Evolutionary conservation across 2,888 invertebrate genomes (phyloP).

Genomic region (Pachymerium ferrugineum): DNA sequence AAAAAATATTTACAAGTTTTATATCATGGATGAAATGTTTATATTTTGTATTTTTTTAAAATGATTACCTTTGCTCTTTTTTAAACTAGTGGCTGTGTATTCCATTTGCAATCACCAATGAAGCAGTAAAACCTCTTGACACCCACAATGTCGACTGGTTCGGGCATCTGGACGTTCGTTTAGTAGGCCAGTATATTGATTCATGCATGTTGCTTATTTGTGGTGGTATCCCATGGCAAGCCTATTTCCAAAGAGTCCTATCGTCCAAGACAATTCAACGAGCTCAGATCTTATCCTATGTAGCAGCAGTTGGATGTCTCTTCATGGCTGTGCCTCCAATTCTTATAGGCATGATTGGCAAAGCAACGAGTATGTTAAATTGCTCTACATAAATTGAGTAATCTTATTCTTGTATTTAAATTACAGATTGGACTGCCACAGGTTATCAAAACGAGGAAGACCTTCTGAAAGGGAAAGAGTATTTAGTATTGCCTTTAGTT

Average conservation of each 20-base stretch:
- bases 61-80: conserved; percentile 39
- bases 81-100: conserved; percentile 89
- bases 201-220: conserved; percentile 82
- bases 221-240: conserved; percentile 97
- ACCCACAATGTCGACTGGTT: conserved; percentile 82
- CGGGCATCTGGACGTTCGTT: conserved; percentile 64
- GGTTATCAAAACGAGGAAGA: conserved; percentile 55
- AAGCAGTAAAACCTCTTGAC: conserved; percentile 71
- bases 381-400: too few species aligned
- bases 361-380: conserved; percentile 82
- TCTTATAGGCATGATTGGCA: conserved; percentile 93
- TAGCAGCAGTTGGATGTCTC: conserved; percentile 91
- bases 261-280: conserved; percentile 91
- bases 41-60: neutral
- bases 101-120: conserved; percentile 87
- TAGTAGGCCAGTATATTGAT: conserved; percentile 79
- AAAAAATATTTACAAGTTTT: too few species aligned
- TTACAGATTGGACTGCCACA: conserved; percentile 91
- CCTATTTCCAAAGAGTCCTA: conserved; percentile 94
- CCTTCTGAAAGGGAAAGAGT: conserved; percentile 59
- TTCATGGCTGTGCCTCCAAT: conserved; percentile 96
- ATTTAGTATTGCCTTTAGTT: conserved; percentile 95
- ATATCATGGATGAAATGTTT: neutral
- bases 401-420: too few species aligned
- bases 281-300: conserved; percentile 90